Evolutionary conservation across 2,113 vertebrate species (phyloP).

Genomic region (Phycodurus eques): DNA sequence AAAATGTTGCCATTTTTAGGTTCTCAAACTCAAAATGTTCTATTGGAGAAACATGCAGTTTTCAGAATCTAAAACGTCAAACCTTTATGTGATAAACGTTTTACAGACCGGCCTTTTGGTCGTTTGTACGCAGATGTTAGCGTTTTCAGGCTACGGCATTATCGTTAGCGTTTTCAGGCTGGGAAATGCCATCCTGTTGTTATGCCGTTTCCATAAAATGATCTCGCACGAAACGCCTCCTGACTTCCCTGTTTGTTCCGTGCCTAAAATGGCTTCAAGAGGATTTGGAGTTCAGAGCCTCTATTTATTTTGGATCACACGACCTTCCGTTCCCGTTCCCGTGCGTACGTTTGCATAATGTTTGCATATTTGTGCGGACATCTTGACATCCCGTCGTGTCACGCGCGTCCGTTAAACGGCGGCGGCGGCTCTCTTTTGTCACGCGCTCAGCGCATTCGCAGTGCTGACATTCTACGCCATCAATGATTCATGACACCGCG

Average conservation of each 20-base stretch:
- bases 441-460: conserved; percentile 7
- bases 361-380: not conserved
- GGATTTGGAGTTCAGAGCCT: not conserved
- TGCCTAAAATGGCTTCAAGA: not conserved
- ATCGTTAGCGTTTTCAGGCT: too few species aligned
- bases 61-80: too few species aligned
- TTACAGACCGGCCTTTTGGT: too few species aligned
- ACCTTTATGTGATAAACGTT: too few species aligned
- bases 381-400: not conserved
- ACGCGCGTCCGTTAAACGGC: not conserved
- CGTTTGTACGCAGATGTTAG: too few species aligned
- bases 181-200: too few species aligned
- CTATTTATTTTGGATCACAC: not conserved
- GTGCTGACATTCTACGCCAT: conserved; percentile 2
- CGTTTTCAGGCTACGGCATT: too few species aligned
- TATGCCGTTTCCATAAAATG: too few species aligned
- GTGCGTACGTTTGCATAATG: not conserved
- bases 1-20: too few species aligned
- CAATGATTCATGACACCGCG: conserved; percentile 10
- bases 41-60: too few species aligned
- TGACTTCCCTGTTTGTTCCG: not conserved
- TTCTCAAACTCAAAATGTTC: too few species aligned
- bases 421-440: not conserved
- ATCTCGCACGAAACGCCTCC: not conserved
- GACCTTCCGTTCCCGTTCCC: not conserved